Base-by-base conservation (phyloP, 1,140 invertebrate genomes). In the Meloidogyne hapla region DNA sequence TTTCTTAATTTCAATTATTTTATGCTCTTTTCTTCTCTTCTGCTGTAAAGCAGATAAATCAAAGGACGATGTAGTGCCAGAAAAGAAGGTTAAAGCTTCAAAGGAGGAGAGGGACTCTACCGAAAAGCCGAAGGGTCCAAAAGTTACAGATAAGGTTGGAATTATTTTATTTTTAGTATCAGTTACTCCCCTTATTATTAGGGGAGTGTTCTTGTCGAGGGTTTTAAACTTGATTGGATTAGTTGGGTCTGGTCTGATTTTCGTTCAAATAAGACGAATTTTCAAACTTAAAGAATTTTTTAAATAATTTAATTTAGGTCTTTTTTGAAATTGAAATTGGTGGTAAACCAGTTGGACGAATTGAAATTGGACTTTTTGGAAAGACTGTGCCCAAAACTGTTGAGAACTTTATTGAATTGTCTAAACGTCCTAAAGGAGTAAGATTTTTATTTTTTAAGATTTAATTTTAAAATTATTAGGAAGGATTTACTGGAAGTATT, bases 291-390 rank as follows among this genome's bases (percentile, higher is more conserved):
- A 56, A 5, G 25, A 12, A 33, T 13, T 76, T 72, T 40, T 23
- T 33, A 26, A 21, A 72, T 26, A 63, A 26, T 69, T 42, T 45
- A 42, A 65, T 85, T 69, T 48, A 94, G 90, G 93, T 98, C 0
- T 96, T 91, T 87, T 92, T 99, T 82, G 94, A 97, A 84, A 91
- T 99, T 18, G 90, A 91, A 84, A 92, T 93, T 80, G 93, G 92
- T 75, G 92, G 91, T 74, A 90, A 93, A 88, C 88, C 91, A 45
- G 87, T 91, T 28, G 95, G 95, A 12, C 90, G 92, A 82, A 92
- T 99, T 76, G 91, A 92, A 0, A 92, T 99, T 79, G 96, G 95
- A 4, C 89, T 99, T 0, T 99, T 99, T 90, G 96, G 96, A 0
- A 92, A 94, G 80, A 90, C 92, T 68, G 84, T 93, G 0, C 96